Evolutionary conservation across 2,113 vertebrate species (phyloP), one percentile per base, ranked within the genome.

Genomic region (Odontesthes bonariensis): DNA sequence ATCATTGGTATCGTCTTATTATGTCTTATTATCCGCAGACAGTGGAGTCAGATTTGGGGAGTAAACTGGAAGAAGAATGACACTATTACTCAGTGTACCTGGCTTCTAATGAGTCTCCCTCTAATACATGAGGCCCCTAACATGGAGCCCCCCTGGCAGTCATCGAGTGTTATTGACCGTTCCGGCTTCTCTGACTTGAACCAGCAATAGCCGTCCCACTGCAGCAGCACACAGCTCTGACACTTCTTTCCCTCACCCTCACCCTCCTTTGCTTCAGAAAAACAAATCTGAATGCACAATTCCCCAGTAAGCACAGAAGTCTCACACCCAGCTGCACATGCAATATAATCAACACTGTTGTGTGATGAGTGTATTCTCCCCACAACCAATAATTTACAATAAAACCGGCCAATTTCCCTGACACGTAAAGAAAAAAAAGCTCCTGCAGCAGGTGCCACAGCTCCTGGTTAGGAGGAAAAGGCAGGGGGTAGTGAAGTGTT

Each of bases 91-190:
- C 75, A 62, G 69, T 54, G 63, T 56, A 20, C 63, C 75, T 71
- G 64, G 31, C 61, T 73, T 57, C 46, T 79, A 81, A 83, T 69
- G 59, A 78, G 80, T 51, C 64, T 72, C 74, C 64, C 73, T 61
- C 42, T 67, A 60, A 64, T 73, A 42, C 63, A 55, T 4, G 6
- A 69, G 71, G 49, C 31, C 67, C 23, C 54, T 58, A 66, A 82
- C 61, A 35, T 71, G 27, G n/a, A 78, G 46, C 54, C 53, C 66
- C 35, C 1, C 1, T 42, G 52, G 71, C 69, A 59, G 52, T 57
- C 86, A 82, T 66, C 13, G 66, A 88, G 69, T 47, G 69, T 51
- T 86, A 88, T 84, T 79, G 88, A 89, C 68, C 40, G 6, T 40
- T 46, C 73, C 9, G 23, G 38, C 75, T 73, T 77, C 55, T 72